Evolutionary conservation across 2,888 invertebrate species (phyloP).

Genomic region (Lissocephala sabroskyi): DNA sequence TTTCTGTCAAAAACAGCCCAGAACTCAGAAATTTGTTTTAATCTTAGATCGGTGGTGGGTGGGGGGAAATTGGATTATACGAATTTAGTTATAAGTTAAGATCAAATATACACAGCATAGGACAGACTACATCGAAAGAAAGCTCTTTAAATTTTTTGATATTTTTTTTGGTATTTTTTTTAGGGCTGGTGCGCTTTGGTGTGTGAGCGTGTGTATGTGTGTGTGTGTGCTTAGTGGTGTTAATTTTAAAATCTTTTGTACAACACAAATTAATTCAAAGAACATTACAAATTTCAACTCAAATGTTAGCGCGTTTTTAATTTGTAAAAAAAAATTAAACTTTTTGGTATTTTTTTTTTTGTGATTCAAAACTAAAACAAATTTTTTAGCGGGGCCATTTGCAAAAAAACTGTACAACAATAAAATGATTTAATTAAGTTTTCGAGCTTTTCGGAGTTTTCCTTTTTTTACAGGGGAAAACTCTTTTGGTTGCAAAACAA

Average conservation of each 20-base stretch:
- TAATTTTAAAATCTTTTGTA: conserved; percentile 50
- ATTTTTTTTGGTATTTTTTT: conserved; percentile 5
- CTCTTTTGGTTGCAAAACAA: conserved; percentile 63
- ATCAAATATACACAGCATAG: conserved; percentile 35
- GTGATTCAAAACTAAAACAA: conserved; percentile 58
- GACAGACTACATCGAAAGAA: conserved; percentile 53
- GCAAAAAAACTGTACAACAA: conserved; percentile 56
- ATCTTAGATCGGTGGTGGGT: background rate
- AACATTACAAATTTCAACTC: conserved; percentile 39
- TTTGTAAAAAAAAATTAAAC: conserved; percentile 42
- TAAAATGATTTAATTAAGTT: conserved; percentile 34
- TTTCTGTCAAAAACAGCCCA: conserved; percentile 63
- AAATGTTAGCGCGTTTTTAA: conserved; percentile 38
- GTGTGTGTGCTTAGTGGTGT: conserved; percentile 49
- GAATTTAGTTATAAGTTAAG: conserved; percentile 30
- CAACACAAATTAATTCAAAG: conserved; percentile 46
- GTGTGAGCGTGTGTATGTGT: conserved; percentile 15
- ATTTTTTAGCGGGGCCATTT: conserved; percentile 69
- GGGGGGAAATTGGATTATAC: too few species aligned
- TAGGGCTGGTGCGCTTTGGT: conserved; percentile 7
- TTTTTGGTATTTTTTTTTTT: conserved; percentile 13
- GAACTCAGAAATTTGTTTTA: conserved; percentile 70
- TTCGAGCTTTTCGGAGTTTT: conserved; percentile 14
- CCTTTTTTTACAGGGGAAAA: conserved; percentile 34
- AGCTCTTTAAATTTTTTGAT: conserved; percentile 27